Evolutionary conservation across 2,888 invertebrate genomes (phyloP).

Genomic region (Conomelus anceps): DNA sequence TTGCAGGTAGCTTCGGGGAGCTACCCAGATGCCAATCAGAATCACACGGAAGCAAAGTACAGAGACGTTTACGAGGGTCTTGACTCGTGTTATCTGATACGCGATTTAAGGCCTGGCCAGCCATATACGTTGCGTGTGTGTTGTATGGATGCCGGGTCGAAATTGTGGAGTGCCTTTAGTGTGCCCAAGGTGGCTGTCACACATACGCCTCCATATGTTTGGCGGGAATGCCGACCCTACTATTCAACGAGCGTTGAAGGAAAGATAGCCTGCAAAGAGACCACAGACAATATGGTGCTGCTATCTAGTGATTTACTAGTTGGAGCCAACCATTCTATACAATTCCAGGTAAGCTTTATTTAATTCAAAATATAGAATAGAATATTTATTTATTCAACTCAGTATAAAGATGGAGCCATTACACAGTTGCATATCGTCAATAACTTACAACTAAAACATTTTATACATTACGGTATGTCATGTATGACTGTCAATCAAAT

Average conservation of each 20-base stretch:
- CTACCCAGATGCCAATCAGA: conserved; percentile 38
- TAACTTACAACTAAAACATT: too few relatives aligned
- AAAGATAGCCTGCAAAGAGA: conserved; percentile 45
- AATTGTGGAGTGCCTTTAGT: conserved; percentile 50
- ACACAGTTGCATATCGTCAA: too few relatives aligned
- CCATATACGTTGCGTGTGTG: conserved; percentile 50
- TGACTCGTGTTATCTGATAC: conserved; percentile 45
- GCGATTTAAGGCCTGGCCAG: conserved; percentile 45
- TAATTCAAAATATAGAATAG: not conserved
- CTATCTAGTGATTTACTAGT: conserved; percentile 47
- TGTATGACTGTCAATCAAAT: too few relatives aligned
- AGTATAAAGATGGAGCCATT: too few relatives aligned
- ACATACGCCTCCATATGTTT: conserved; percentile 45
- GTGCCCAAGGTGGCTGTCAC: conserved; percentile 46
- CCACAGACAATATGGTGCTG: conserved; percentile 41
- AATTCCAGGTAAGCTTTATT: conserved; percentile 45
- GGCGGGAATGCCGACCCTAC: conserved; percentile 42
- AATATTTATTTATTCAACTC: too few relatives aligned
- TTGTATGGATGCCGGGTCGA: conserved; percentile 44
- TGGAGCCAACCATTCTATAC: conserved; percentile 46
- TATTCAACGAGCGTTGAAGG: conserved; percentile 47
- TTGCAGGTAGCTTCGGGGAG: conserved; percentile 44
- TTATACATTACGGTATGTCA: too few relatives aligned
- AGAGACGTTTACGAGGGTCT: conserved; percentile 46
- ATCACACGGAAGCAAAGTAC: conserved; percentile 39